phyloP scores from a whole-genome alignment of 2,113 vertebrate genomes.

The Serinus canaria region DNA sequence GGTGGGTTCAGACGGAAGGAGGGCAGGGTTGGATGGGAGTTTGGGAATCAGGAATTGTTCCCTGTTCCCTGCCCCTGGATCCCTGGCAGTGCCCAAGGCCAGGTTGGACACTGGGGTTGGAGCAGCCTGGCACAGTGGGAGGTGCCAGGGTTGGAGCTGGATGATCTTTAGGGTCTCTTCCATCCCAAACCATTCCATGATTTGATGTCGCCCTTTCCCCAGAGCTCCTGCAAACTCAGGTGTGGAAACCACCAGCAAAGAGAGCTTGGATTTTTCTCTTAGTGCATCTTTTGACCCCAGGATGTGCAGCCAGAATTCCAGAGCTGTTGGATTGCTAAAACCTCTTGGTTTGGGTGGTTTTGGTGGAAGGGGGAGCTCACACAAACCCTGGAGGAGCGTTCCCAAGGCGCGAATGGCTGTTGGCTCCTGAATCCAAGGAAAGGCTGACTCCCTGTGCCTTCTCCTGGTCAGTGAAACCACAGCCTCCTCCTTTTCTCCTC shows the following conservation, averaged over 20 bases:
- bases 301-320: background rate
- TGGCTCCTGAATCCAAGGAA: background rate
- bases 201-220: background rate
- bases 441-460: conserved; percentile 2
- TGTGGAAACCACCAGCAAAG: background rate
- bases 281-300: background rate
- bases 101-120: background rate
- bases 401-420: background rate
- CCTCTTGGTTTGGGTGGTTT: background rate
- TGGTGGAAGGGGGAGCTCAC: background rate
- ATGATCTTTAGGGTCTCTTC: background rate
- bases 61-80: background rate
- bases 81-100: background rate
- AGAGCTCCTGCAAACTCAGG: background rate
- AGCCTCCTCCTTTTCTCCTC: background rate
- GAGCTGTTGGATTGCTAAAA: background rate
- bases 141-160: background rate
- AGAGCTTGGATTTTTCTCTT: background rate
- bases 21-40: background rate
- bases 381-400: background rate
- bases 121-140: background rate
- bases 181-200: background rate
- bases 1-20: background rate
- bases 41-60: background rate
- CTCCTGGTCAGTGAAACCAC: background rate